Evolutionary conservation across 2,113 vertebrate genomes (phyloP).

Genomic region (Baryphthengus martii): DNA sequence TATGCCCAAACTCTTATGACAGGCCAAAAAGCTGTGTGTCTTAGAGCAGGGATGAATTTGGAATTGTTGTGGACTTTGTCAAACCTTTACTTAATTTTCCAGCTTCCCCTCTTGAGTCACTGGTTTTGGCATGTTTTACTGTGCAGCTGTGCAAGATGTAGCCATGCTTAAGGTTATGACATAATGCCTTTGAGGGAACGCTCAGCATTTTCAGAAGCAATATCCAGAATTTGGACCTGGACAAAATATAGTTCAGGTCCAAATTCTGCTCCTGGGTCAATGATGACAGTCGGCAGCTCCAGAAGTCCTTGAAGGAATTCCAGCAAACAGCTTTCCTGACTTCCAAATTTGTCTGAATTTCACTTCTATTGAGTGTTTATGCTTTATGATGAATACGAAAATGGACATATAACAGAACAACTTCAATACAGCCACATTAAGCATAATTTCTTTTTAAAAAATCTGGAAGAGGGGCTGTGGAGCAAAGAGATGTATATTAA

Average conservation of each 20-base stretch:
- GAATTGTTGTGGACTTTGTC: not conserved
- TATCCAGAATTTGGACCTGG: accelerated
- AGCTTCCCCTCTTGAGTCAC: not conserved
- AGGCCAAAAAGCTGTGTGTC: not conserved
- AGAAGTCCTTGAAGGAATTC: not conserved
- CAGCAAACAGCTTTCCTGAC: not conserved
- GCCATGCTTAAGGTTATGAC: not conserved
- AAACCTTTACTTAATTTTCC: not conserved
- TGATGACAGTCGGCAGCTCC: not conserved
- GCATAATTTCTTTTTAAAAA: not conserved
- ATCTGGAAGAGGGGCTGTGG: not conserved
- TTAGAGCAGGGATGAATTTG: not conserved
- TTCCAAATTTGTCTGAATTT: not conserved
- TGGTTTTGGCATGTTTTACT: not conserved
- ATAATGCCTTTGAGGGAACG: not conserved
- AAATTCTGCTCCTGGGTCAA: not conserved
- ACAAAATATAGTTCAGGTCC: not conserved
- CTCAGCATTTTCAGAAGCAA: not conserved
- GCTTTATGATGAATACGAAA: not conserved
- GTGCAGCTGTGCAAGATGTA: not conserved
- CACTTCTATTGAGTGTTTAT: not conserved
- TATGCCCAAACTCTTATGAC: not conserved
- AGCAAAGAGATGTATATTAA: not conserved
- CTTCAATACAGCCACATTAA: not conserved
- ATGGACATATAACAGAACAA: not conserved